Evolutionary conservation across 2,888 invertebrate genomes (phyloP).

Genomic region (Mycalesis mineus): DNA sequence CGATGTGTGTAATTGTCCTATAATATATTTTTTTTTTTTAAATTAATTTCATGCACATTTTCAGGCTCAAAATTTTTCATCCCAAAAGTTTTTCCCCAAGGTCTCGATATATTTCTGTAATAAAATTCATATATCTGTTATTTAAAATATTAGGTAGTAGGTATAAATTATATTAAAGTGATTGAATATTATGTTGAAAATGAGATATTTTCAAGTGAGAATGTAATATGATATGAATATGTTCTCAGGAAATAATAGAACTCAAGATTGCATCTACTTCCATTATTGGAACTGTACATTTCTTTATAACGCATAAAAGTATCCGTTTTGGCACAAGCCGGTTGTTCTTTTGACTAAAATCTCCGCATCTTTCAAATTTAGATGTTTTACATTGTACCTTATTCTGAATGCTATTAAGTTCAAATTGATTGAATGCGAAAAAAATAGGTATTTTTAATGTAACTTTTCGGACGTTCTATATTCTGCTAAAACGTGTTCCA

Average conservation of each 20-base stretch:
- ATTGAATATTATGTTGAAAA: no score
- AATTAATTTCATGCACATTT: no score
- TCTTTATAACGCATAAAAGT: conserved; percentile 25
- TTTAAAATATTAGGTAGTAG: no score
- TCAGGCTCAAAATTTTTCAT: no score
- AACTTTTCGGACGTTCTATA: conserved; percentile 39
- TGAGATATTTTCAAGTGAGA: not conserved
- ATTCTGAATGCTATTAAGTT: conserved; percentile 35
- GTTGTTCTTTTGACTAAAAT: conserved; percentile 34
- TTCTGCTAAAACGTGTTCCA: conserved; percentile 61
- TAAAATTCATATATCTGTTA: no score
- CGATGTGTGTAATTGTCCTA: no score
- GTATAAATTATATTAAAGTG: no score
- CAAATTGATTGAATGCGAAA: conserved; percentile 29
- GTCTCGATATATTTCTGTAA: no score
- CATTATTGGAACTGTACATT: conserved; percentile 17
- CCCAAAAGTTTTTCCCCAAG: no score
- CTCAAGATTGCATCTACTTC: conserved; percentile 21
- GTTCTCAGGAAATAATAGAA: conserved; percentile 4
- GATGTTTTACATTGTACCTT: conserved; percentile 24
- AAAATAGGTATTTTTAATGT: conserved; percentile 26
- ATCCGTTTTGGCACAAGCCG: conserved; percentile 40
- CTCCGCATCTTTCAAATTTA: conserved; percentile 26
- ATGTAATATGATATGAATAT: not conserved
- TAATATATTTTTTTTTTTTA: no score